These are phyloP conservation scores for Toxotes chatareus DNA, from an alignment of 2,113 vertebrate genomes.

Conservation along the genomic window DNA sequence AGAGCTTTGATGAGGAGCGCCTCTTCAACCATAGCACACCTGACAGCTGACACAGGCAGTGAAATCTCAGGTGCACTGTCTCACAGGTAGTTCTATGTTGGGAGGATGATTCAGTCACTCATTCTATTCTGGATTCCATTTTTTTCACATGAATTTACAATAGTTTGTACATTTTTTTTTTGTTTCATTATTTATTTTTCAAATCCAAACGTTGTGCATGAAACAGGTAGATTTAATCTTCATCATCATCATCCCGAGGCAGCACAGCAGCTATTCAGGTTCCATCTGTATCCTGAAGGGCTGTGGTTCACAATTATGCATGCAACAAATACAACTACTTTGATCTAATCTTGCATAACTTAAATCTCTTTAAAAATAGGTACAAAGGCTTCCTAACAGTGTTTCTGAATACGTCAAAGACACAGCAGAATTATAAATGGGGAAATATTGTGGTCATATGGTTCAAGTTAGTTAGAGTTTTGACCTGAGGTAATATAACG, in stretches of 20 bases:
- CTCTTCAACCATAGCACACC: neutral
- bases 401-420: neutral
- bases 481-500: neutral
- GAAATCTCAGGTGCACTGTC: neutral
- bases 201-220: neutral
- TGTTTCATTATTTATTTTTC: too few relatives aligned
- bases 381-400: neutral
- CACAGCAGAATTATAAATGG: neutral
- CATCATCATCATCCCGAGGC: too few relatives aligned
- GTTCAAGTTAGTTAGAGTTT: too few relatives aligned
- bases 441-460: too few relatives aligned
- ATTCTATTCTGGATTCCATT: too few relatives aligned
- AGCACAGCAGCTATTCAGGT: neutral
- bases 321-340: constrained; percentile 21
- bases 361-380: neutral
- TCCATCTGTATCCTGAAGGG: constrained; percentile 12
- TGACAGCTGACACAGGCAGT: neutral
- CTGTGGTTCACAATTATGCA: constrained; percentile 10
- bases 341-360: constrained; percentile 20
- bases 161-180: too few relatives aligned
- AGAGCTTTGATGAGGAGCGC: neutral
- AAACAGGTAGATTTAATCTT: neutral
- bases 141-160: too few relatives aligned
- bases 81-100: neutral
- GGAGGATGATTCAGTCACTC: neutral